Base-by-base conservation (phyloP, 1,140 invertebrate genomes). In the Laupala kohalensis region DNA sequence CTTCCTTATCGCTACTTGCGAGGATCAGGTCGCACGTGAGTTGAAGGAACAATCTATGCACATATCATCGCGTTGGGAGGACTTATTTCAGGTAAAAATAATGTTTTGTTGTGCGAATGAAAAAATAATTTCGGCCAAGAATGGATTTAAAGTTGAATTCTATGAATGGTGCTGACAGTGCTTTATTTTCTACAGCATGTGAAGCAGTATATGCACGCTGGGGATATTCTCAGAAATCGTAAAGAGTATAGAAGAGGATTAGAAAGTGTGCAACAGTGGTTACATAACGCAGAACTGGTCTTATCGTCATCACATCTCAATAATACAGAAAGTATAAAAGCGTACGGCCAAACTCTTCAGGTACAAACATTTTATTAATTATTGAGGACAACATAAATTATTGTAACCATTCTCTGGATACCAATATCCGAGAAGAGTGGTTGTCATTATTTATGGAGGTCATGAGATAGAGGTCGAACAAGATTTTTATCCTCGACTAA, bases 1-100 rank as follows among this genome's bases (percentile, higher is more conserved):
- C 71, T 97, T 96, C 79, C 80, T 97, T 25, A 90, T 93, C 28
- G 93, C 93, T 4, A 94, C 92, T 0, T 94, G 91, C 73, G 88
- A 92, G 70, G 91, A 94, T 69, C 85, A 88, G 66, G 88, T 96
- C 66, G 89, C 90, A 0, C 80, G 84, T 13, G 89, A 92, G 74
- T 82, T 97, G 6, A 90, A 91, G 75, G 87, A 92, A 66, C 87
- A 88, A 72, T 90, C 93, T 75, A 78, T 85, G 4, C 82, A 84
- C 69, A 85, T 97, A 37, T 89, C 89, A 2, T 81, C 86, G 26
- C 85, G 89, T 73, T 97, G 93, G 89, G 92, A 94, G 67, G 85
- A 86, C 23, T 81, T 96, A 25, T 94, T 93, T 81, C 86, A 87
- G 72, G 90, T 83, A 77, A 78, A 53, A 37, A 37, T 37, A 37